Evolutionary conservation across 35 echinoderm and acorn worm genomes (phyloP).

Genomic region (Patiria miniata): DNA sequence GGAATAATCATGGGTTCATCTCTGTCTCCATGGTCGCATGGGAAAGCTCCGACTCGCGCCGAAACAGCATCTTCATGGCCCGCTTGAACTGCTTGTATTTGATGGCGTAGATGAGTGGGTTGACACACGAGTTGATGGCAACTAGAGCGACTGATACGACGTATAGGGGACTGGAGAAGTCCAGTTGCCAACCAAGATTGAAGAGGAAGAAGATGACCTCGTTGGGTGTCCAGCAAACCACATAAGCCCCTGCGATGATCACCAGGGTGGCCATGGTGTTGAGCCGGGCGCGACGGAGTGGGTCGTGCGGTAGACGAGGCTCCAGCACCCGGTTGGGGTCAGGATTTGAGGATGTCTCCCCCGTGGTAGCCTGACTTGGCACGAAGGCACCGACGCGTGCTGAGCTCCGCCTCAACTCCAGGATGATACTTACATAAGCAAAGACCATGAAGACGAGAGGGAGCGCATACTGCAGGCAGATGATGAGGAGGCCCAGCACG

Average conservation of each 20-base stretch:
- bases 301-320: no score
- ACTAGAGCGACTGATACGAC: conserved; percentile 64
- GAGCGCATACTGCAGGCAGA: conserved; percentile 19
- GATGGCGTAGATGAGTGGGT: conserved; percentile 79
- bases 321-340: no score
- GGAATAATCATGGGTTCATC: no score
- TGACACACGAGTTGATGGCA: conserved; percentile 61
- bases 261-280: conserved; percentile 57
- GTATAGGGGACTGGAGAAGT: conserved; percentile 56
- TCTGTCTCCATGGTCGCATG: not conserved
- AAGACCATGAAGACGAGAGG: conserved; percentile 16
- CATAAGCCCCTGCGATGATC: conserved; percentile 52
- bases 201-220: conserved; percentile 69
- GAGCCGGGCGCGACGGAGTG: conserved; percentile 4
- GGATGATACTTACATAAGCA: not conserved
- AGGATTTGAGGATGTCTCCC: no score
- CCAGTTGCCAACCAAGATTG: conserved; percentile 52
- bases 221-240: conserved; percentile 80
- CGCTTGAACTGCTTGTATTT: conserved; percentile 58
- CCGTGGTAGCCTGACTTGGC: no score
- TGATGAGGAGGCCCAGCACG: not conserved
- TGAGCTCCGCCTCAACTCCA: not conserved
- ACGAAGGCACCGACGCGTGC: not conserved
- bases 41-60: not conserved
- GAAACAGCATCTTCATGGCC: conserved; percentile 25